Percentiles rank a stretch among this genome's conserved stretches.
Conservation (phyloP, 1,140 invertebrate genomes). For the Caenorhabditis briggsae region DNA sequence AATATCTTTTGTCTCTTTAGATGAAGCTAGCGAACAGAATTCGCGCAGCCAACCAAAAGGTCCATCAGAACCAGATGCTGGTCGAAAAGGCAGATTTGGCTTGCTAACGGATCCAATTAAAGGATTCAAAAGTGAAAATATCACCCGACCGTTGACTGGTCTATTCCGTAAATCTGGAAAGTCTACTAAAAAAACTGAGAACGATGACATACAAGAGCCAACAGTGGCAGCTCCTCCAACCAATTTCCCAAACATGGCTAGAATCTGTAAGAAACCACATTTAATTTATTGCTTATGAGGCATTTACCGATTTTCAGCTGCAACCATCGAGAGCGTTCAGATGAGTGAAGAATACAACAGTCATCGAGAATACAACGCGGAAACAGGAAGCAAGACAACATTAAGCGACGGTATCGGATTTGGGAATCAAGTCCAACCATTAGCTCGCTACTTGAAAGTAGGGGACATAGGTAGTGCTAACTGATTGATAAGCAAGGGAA, state of each 20-base stretch:
- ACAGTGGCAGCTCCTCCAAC: slow-evolving; percentile 30
- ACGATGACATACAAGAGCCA: slow-evolving; percentile 11
- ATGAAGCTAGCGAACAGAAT: background rate
- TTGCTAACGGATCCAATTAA: background rate
- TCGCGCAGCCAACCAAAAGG: background rate
- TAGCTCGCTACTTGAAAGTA: slow-evolving; percentile 13
- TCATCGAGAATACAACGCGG: slow-evolving; percentile 1
- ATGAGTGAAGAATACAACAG: background rate
- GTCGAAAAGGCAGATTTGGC: slow-evolving; percentile 17
- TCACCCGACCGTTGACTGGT: slow-evolving; percentile 20
- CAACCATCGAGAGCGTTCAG: slow-evolving; percentile 31
- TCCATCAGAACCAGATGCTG: background rate
- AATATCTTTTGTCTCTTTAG: background rate
- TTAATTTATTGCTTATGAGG: background rate
- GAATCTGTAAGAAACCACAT: slow-evolving; percentile 12
- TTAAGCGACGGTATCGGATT: background rate
- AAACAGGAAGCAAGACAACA: slow-evolving; percentile 22
- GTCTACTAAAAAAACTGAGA: background rate
- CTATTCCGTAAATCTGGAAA: slow-evolving; percentile 37
- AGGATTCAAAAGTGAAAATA: slow-evolving; percentile 21
- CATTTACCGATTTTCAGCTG: background rate
- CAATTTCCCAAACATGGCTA: slow-evolving; percentile 17
- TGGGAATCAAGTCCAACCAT: slow-evolving; percentile 13
- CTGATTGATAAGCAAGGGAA: too few relatives aligned
- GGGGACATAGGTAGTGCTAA: background rate